Base-by-base conservation (phyloP, 2,797 vertebrate genomes). In the Sebastes variabilis region DNA sequence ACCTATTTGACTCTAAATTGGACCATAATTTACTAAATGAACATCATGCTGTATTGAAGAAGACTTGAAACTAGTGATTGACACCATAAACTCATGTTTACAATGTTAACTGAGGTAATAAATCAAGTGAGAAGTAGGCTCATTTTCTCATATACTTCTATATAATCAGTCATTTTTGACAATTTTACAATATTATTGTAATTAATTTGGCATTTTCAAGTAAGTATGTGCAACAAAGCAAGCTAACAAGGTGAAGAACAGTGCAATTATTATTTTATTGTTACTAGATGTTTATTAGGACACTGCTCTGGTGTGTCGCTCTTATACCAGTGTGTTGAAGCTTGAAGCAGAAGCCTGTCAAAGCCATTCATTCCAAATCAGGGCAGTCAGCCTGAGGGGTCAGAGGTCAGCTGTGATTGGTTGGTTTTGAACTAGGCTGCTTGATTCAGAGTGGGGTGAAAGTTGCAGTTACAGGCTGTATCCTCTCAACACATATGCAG, bases 311-410 rank as follows among this genome's bases (percentile, higher is more conserved):
- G 66, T 67, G 70, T 30, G 29, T 42, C 6, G 3, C 70, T 32
- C 54, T 52, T 55, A 46, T 22, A 61, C 80, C 20, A 38, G 56
- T 55, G 49, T 66, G 75, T 59, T 66, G 60, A 61, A 42, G 49
- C 66, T 27, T 67, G 46, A 89, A 65, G 38, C 55, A 77, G 77
- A 71, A 77, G 73, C 75, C 46, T 67, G 80, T 91, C 75, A 78
- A 67, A 83, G 66, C 29, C 67, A 30, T 80, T 80, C 79, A 30
- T 58, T 75, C 46, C 49, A 86, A 86, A 91, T 88, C 24, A 66
- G 38, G 20, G 6, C 75, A 75, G 88, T 88, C 84, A 81, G 34
- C 10, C 38, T 54, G 36, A 61, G 22, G 79, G 22, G 79, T 82
- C 81, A 81, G 29, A 20, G 89, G 87, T 89, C 71, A 75, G 59